Evolutionary conservation across 2,888 invertebrate genomes (phyloP), one percentile per base, ranked within the genome.

Genomic region (Hypomecis punctinalis): DNA sequence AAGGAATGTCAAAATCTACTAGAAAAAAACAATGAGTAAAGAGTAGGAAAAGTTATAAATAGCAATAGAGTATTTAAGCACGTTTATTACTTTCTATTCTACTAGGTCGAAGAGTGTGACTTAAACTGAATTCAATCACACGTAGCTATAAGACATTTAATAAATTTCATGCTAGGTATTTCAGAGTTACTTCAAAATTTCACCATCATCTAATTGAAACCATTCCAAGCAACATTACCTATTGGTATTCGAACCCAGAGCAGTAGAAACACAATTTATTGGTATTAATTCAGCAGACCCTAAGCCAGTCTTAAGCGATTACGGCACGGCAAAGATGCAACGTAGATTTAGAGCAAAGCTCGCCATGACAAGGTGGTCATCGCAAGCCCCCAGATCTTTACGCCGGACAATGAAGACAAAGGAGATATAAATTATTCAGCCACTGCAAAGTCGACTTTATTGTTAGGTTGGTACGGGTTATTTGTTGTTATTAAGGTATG

Each of bases 341-440:
- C 88, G 91, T 89, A 90, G 93, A 89, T 90, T 91, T 90, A 87
- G 79, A 82, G 80, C 81, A 85, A 88, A 90, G 90, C 93, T 85
- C 73, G 85, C 85, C 91, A 87, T 91, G 91, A 91, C 91, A 91
- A 91, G 91, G 91, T 91, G 93, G 93, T 93, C 93, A 93, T 90
- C 89, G 85, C 88, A 88, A 89, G 79, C 85, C 91, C 90, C 84
- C 73, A 87, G 86, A 91, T 90, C 90, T 89, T 88, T 85, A 80
- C 78, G 76, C 84, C 84, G 89, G 90, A 89, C 90, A 87, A 86
- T 84, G 85, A 86, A 91, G 89, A 92, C 92, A 92, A 92, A 92
- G 90, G 91, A 85, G 81, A 80, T 80, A 82, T 91, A 87, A 92
- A 91, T 91, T 86, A 92, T 91, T 90, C 86, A 89, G 76, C 77